Evolutionary conservation across 2,113 vertebrate species (phyloP).

Genomic region (Chunga burmeisteri): DNA sequence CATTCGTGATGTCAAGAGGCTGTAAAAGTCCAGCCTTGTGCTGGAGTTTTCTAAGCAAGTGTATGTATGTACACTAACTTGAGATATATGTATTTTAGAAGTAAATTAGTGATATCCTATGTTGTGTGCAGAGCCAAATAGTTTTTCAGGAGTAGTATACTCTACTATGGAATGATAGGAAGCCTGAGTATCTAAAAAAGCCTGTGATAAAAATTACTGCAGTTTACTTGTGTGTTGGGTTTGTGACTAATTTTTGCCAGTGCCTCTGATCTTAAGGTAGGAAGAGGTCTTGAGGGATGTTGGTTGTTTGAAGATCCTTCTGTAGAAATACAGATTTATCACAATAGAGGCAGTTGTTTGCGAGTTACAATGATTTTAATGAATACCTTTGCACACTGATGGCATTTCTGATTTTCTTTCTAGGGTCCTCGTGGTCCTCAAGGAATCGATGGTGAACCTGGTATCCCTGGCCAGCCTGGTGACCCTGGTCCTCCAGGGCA

Average conservation of each 20-base stretch:
- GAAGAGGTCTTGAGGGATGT: background rate
- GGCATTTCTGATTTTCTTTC: background rate
- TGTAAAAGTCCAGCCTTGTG: background rate
- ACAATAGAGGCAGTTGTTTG: background rate
- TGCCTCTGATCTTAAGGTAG: background rate
- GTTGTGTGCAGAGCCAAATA: background rate
- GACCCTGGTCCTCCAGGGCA: conserved; percentile 92
- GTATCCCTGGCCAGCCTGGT: conserved; percentile 93
- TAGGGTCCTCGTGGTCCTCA: conserved; percentile 88
- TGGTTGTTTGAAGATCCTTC: background rate
- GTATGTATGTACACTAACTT: background rate
- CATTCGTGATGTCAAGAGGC: background rate
- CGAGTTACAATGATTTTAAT: background rate
- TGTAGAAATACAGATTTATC: background rate
- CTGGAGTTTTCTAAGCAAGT: background rate
- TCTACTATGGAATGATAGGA: background rate
- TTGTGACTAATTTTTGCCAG: background rate
- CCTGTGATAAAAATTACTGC: background rate
- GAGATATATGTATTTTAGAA: background rate
- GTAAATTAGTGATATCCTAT: background rate
- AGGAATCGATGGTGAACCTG: conserved; percentile 94
- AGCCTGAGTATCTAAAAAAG: background rate
- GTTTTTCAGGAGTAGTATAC: background rate
- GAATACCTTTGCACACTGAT: background rate
- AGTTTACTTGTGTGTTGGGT: background rate